Conservation (phyloP, 2,113 vertebrate species). For the Okapia johnstoni region DNA sequence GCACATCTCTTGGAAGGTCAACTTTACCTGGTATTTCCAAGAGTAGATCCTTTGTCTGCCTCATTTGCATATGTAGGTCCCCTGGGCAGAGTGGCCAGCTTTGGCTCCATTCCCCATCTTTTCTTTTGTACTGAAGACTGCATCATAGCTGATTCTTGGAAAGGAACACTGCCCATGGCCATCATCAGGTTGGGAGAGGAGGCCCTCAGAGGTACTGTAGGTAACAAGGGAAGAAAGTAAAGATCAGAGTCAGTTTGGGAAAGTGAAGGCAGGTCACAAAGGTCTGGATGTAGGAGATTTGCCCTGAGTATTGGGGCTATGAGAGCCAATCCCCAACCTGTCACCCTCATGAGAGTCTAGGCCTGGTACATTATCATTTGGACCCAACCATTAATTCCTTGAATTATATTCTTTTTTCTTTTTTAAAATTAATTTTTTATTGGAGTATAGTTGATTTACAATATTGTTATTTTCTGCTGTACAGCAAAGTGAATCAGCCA, state of each 20-base stretch:
- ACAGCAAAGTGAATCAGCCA: neutral
- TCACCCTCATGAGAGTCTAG: neutral
- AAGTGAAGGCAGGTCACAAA: neutral
- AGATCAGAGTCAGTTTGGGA: neutral
- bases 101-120: neutral
- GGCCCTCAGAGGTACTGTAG: neutral
- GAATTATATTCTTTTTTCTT: neutral
- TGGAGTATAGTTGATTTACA: neutral
- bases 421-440: neutral
- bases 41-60: neutral
- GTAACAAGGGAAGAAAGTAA: neutral
- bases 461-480: neutral
- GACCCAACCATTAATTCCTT: neutral
- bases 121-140: neutral
- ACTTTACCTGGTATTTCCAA: neutral
- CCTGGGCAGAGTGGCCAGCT: neutral
- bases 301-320: fast-evolving
- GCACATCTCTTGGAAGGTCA: neutral
- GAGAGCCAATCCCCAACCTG: neutral
- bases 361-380: neutral
- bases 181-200: neutral
- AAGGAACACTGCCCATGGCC: neutral
- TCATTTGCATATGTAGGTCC: neutral
- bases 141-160: neutral
- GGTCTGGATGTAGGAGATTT: neutral